phyloP scores from a whole-genome alignment of 2,113 vertebrate genomes.

The Pholis gunnellus region DNA sequence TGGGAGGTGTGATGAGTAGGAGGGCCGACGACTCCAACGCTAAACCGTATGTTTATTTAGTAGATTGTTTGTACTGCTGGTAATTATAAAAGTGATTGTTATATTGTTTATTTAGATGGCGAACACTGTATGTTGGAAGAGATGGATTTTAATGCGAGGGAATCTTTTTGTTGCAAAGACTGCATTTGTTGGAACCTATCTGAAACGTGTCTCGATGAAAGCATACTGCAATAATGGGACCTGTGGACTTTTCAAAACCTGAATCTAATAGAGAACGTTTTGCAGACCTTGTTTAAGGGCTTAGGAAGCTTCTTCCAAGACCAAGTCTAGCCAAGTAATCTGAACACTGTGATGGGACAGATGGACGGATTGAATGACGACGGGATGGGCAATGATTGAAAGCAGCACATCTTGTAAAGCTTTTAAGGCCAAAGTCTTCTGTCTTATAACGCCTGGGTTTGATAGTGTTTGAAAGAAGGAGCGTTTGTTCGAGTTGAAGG shows the following conservation, averaged over 20 bases:
- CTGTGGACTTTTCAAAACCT: conserved; percentile 41
- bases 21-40: conserved; percentile 48
- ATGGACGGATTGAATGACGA: conserved; percentile 38
- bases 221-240: conserved; percentile 39
- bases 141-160: conserved; percentile 25
- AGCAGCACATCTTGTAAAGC: conserved; percentile 20
- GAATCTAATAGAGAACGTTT: conserved; percentile 16
- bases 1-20: conserved; percentile 73
- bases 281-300: conserved; percentile 29
- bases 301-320: conserved; percentile 35
- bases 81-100: conserved; percentile 43
- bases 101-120: conserved; percentile 30
- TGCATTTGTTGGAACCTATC: conserved; percentile 7
- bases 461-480: conserved; percentile 19
- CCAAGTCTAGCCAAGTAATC: conserved; percentile 52
- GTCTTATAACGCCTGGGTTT: conserved; percentile 13
- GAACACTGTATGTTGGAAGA: conserved; percentile 28
- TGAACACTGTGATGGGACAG: conserved; percentile 65
- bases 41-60: conserved; percentile 51
- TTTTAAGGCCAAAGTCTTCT: not conserved
- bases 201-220: conserved; percentile 30
- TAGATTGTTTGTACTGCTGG: conserved; percentile 33
- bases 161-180: conserved; percentile 29
- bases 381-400: not conserved
- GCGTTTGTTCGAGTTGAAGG: not conserved